Evolutionary conservation across 2,888 invertebrate genomes (phyloP), one percentile per base, ranked within the genome.

Genomic region (Melieria crassipennis): DNA sequence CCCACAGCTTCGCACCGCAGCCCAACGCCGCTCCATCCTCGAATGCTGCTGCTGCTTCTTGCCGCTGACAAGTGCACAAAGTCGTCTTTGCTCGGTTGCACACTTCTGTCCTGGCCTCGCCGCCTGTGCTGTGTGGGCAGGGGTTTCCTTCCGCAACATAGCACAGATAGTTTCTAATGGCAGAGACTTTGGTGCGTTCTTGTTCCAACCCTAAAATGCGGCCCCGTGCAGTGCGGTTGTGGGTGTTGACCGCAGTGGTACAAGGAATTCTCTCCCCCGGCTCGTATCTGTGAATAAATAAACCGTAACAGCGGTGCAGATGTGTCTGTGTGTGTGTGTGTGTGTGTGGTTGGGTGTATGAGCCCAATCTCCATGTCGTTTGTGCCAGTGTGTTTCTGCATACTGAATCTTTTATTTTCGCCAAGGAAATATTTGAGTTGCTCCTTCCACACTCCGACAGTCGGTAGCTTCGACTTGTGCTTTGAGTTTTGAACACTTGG

Each of bases 401-500:
- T 79, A 79, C 79, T 81, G 81, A 78, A 82, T 81, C 78, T 81
- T 82, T 81, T 81, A 80, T 80, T 81, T 78, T 76, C 79, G 72
- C 73, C 72, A 77, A 76, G 76, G 73, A 79, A 76, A 83, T 81
- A 80, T 82, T 82, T 79, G 76, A 78, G 79, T 79, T 77, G 75
- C 75, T 73, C 72, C 67, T 68, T 63, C 72, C 30, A 30, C 30
- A 30, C 30, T 30, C 1, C 30, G 2, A 30, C 30, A 3, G 30
- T 30, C 30, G 30, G 3, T 30, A 3, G 30, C 30, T 2, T 30
- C 30, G 30, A 30, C 30, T 30, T 30, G 30, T 30, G 30, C 30
- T 30, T 30, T 45, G 46, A 66, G 56, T 6, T 63, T 63, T 52
- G 45, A 11, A 58, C 45, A 56, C 30, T 57, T 56, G 46, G 50